These are phyloP conservation scores for Mixornis gularis DNA, from an alignment of 2,113 vertebrate genomes.

Conservation along the genomic window DNA sequence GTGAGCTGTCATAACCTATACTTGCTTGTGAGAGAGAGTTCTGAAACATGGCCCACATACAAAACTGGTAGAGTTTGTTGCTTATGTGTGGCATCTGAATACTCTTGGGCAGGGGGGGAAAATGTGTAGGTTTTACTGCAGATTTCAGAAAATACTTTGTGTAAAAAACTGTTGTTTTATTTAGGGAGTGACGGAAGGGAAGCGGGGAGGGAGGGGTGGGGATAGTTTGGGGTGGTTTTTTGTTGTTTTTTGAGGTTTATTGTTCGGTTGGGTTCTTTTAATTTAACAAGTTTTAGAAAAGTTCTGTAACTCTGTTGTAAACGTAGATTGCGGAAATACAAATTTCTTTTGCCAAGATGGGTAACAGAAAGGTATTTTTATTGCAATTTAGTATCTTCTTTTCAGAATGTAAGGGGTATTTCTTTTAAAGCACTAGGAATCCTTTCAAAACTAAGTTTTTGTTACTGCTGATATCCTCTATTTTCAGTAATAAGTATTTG, in stretches of 20 bases:
- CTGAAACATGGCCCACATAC: not conserved
- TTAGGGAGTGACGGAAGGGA: no score
- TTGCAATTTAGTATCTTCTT: not conserved
- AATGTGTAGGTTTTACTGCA: not conserved
- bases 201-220: rapidly evolving
- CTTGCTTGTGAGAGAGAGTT: not conserved
- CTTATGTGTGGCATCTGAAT: not conserved
- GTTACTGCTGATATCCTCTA: not conserved
- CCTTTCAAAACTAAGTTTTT: not conserved
- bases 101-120: rapidly evolving
- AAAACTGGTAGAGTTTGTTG: not conserved
- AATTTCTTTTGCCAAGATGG: not conserved
- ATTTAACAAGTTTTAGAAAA: not conserved
- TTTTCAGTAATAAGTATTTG: not conserved
- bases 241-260: not conserved
- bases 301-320: not conserved
- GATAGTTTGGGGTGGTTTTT: not conserved
- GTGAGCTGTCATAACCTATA: not conserved
- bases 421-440: not conserved
- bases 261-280: not conserved
- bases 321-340: not conserved
- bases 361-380: not conserved
- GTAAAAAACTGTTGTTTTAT: not conserved
- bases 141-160: not conserved
- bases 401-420: not conserved